Evolutionary conservation across 1,140 invertebrate species (phyloP).

Genomic region (Ceratitis capitata): DNA sequence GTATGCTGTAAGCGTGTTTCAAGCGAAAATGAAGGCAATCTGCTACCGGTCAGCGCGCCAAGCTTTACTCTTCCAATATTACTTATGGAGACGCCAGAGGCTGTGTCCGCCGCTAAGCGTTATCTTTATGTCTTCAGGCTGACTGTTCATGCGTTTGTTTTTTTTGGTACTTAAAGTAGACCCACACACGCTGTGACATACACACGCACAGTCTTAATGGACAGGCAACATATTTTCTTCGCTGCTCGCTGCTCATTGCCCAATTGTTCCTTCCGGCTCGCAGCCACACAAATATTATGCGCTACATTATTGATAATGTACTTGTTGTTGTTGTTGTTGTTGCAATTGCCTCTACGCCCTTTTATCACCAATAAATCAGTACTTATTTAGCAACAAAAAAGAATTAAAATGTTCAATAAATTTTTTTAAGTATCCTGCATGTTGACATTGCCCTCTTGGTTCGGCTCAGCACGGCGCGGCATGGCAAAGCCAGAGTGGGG

Average conservation of each 20-base stretch:
- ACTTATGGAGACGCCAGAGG: no score
- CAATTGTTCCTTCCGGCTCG: background rate
- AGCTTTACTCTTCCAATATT: background rate
- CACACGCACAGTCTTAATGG: background rate
- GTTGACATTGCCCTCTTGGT: background rate
- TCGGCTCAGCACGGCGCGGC: no score
- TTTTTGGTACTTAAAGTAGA: background rate
- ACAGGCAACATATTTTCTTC: constrained; percentile 10
- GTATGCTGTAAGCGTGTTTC: background rate
- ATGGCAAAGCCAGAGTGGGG: no score
- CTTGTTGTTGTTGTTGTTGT: background rate
- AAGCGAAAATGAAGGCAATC: constrained; percentile 32
- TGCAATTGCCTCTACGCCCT: constrained; percentile 46
- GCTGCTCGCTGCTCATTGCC: no score
- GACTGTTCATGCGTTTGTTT: background rate
- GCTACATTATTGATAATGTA: background rate
- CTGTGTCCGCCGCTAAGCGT: background rate
- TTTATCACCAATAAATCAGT: constrained; percentile 65
- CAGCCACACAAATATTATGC: background rate
- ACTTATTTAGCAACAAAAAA: constrained; percentile 65
- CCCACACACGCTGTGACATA: background rate
- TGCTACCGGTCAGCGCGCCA: background rate
- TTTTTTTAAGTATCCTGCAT: constrained; percentile 54
- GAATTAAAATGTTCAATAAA: constrained; percentile 66
- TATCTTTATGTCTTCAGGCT: constrained; percentile 27